Evolutionary conservation across 2,113 vertebrate species (phyloP), one percentile per base, ranked within the genome.

Genomic region (Thamnaconus septentrionalis): DNA sequence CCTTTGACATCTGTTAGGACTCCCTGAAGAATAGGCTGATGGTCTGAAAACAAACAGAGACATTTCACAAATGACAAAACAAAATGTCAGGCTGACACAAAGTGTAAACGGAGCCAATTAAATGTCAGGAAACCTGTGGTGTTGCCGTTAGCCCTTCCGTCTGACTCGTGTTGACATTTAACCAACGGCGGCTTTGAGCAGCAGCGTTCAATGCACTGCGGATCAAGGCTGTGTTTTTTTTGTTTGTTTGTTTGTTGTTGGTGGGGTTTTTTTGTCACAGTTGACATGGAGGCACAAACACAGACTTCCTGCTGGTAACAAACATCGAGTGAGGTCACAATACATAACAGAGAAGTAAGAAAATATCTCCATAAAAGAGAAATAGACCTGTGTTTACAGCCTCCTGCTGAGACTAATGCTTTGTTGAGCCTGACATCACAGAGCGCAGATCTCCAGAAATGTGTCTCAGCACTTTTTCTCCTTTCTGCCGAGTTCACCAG

Each of bases 101-200:
- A 47, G 41, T 45, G 12, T 55, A 45, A 59, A n/a, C 18, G 7
- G 39, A 56, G 42, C 41, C 54, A 58, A 53, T 71, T 59, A 50
- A 70, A 61, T 68, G n/a, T 11, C 52, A 60, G 11, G 40, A 59
- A 52, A 18, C 52, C 49, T 44, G 66, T 44, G 49, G 41, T 53
- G 50, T 50, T 43, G 12, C 44, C 1, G 1, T 54, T 53, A 58
- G 6, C 41, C 41, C 62, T 62, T 62, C 51, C 43, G 47, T 31
- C 12, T 55, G n/a, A 43, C 12, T 0, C 5, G 43, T 11, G 5
- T 5, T 41, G 41, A 69, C 45, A 58, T 68, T 68, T 51, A 63
- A 1, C 1, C 8, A 12, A 10, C 31, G 10, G 41, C 51, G 48
- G 10, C 11, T 31, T 41, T 49, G 47, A 48, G 61, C 7, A 10